phyloP scores from a whole-genome alignment of 2,797 vertebrate species.

The Botia almorhae region DNA sequence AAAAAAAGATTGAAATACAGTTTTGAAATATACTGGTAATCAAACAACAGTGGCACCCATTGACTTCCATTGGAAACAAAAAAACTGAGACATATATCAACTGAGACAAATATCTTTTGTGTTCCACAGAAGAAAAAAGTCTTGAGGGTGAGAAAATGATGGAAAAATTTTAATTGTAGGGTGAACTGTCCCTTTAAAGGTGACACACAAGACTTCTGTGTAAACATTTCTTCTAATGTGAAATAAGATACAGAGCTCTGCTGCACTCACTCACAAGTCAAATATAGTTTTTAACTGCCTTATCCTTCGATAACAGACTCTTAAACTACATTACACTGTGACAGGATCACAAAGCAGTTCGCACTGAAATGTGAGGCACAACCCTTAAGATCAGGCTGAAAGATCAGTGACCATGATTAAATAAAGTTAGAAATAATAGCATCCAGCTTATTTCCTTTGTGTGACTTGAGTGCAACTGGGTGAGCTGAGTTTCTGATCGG shows the following conservation, averaged over 20 bases:
- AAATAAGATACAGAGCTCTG: constrained; percentile 4
- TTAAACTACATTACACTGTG: not conserved
- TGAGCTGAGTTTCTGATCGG: constrained; percentile 4
- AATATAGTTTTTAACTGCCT: constrained; percentile 18
- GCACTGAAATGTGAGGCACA: not conserved
- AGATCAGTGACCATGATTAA: not conserved
- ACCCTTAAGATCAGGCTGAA: not conserved
- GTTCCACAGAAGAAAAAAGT: no score
- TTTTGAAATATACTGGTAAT: no score
- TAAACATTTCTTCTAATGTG: constrained; percentile 5
- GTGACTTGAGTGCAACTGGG: not conserved
- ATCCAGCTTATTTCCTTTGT: constrained; percentile 5
- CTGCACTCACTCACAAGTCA: not conserved
- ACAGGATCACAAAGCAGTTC: not conserved
- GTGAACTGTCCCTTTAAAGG: not conserved
- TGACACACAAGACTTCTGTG: not conserved
- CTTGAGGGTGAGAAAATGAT: no score
- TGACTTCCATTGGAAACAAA: no score
- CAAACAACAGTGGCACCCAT: no score
- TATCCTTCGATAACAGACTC: constrained; percentile 7
- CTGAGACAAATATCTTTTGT: no score
- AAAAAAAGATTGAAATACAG: no score
- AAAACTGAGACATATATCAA: no score
- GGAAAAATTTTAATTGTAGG: no score
- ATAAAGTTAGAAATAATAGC: constrained; percentile 25